Evolutionary conservation across 2,888 invertebrate species (phyloP).

Genomic region (Orchesella flavescens): DNA sequence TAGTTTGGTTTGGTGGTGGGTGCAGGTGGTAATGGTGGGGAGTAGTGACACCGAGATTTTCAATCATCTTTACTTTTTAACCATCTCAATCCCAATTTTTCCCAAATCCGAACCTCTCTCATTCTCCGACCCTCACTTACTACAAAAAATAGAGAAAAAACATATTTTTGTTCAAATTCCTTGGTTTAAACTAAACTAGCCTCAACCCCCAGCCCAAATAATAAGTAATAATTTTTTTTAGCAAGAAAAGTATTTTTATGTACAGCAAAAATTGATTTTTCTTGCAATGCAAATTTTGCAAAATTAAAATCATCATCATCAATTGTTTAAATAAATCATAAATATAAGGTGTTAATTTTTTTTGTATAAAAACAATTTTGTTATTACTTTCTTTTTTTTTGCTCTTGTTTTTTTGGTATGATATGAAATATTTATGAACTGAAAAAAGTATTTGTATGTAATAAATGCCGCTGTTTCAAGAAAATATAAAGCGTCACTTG

Average conservation of each 20-base stretch:
- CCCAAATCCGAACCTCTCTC: slow-evolving; percentile 24
- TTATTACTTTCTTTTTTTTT: not conserved
- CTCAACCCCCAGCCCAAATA: slow-evolving; percentile 44
- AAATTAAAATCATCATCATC: not conserved
- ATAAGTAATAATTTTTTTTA: slow-evolving; percentile 15
- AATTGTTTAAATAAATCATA: not conserved
- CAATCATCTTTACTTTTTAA: slow-evolving; percentile 38
- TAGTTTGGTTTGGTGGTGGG: slow-evolving; percentile 6
- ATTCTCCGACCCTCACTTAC: slow-evolving; percentile 52
- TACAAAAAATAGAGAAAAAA: slow-evolving; percentile 62
- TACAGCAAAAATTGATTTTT: slow-evolving; percentile 8
- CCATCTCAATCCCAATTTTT: slow-evolving; percentile 18
- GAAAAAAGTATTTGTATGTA: not conserved
- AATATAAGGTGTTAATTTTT: not conserved
- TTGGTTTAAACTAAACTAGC: slow-evolving; percentile 38
- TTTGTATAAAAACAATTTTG: not conserved
- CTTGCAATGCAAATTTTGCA: slow-evolving; percentile 41
- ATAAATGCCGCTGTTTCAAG: not conserved
- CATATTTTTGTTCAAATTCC: slow-evolving; percentile 8
- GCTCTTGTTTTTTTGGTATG: not conserved
- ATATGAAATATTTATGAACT: too few species aligned
- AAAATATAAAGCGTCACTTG: slow-evolving; percentile 31
- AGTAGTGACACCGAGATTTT: slow-evolving; percentile 21
- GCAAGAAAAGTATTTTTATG: not conserved
- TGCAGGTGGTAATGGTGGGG: slow-evolving; percentile 14